Evolutionary conservation across 2,888 invertebrate species (phyloP), one percentile per base, ranked within the genome.

Genomic region (Girardia tigrina): DNA sequence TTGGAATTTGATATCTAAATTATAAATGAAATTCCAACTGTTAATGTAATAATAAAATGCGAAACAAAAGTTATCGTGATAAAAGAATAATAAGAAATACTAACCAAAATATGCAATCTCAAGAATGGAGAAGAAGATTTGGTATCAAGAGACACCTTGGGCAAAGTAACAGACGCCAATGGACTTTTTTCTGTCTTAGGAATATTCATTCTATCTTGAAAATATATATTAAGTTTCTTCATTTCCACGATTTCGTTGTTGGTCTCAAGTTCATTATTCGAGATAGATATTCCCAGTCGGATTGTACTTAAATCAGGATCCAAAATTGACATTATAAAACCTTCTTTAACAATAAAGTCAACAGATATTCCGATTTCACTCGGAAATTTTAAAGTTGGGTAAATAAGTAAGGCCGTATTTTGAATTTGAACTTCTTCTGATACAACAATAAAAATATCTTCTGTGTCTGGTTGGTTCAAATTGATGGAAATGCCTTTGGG

Each of bases 361-460:
- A 56, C n/a, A 16, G 23, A 20, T 4, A 56, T 56, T 12, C 56
- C 56, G n/a, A 56, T 4, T 12, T 56, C 56, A 56, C 23, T 23
- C 4, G 56, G 56, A 16, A 56, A 56, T 56, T 56, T 56, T 4
- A 56, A n/a, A 56, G n/a, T 56, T 16, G 56, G 56, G 23, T 56
- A 56, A 56, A 56, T 16, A 20, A 56, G n/a, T 23, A 56, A 20
- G n/a, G 56, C 4, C 4, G 56, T n/a, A 56, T 56, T n/a, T 56
- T 56, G 56, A 56, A 56, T 56, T 56, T 6, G n/a, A 56, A 56
- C 56, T 56, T 56, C n/a, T 56, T 56, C 56, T 56, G 4, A 20
- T 56, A 56, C 23, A 20, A 20, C 8, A 12, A 56, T 16, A 23
- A 12, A n/a, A 2, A 23, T 56, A 20, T 56, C 56, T 56, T 56